These are phyloP conservation scores for Parascotia fuliginaria DNA, from an alignment of 2,888 invertebrate genomes.

Conservation along the genomic window DNA sequence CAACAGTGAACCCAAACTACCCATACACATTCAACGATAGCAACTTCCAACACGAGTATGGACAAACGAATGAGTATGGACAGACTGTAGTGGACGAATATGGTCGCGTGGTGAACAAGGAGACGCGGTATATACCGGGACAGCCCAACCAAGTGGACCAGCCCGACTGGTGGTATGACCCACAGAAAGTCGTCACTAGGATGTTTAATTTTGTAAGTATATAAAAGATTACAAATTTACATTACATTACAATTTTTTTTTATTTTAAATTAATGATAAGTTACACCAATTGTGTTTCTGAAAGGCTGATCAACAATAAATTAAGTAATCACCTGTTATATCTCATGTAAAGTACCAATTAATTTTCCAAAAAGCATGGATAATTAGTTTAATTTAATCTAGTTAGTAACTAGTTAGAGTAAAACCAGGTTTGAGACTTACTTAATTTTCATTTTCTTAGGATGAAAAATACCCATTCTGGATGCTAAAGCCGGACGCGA, in stretches of 20 bases:
- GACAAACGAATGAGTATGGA: slow-evolving; percentile 52
- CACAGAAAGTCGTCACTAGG: slow-evolving; percentile 87
- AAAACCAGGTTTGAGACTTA: too few relatives aligned
- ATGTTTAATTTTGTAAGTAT: slow-evolving; percentile 90
- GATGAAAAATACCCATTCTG: slow-evolving; percentile 93
- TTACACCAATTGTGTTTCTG: too few relatives aligned
- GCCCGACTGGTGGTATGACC: slow-evolving; percentile 83
- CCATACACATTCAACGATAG: slow-evolving; percentile 76
- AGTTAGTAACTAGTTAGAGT: too few relatives aligned
- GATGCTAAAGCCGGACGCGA: slow-evolving; percentile 88
- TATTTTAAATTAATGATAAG: too few relatives aligned
- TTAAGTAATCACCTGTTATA: too few relatives aligned
- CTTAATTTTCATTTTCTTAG: slow-evolving; percentile 38
- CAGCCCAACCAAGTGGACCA: slow-evolving; percentile 83
- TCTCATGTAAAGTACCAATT: too few relatives aligned
- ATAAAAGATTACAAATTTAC: background rate
- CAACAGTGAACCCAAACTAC: slow-evolving; percentile 73
- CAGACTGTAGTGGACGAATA: slow-evolving; percentile 53
- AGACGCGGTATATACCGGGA: slow-evolving; percentile 59
- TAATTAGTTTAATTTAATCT: too few relatives aligned
- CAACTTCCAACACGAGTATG: slow-evolving; percentile 54
- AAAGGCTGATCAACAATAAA: too few relatives aligned
- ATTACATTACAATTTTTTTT: too few relatives aligned
- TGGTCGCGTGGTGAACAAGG: slow-evolving; percentile 41
- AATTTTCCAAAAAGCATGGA: too few relatives aligned